These are phyloP conservation scores for Turnix velox DNA, from an alignment of 2,113 vertebrate species.

Conservation along the genomic window DNA sequence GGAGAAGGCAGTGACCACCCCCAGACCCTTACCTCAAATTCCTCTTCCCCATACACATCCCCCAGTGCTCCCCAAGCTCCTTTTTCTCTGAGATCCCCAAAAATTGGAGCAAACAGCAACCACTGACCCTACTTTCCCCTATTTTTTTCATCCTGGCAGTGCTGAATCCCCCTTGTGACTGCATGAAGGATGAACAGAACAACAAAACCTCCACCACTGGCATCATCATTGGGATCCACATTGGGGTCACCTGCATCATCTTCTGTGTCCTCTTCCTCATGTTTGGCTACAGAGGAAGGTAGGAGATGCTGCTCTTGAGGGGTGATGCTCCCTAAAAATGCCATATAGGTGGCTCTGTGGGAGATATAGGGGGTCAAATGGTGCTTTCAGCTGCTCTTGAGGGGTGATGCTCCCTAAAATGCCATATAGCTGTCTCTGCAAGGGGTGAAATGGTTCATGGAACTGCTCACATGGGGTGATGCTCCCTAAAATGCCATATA, in stretches of 20 bases:
- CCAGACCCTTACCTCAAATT: fast-evolving
- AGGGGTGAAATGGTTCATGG: too few species aligned
- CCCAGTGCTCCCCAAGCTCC: neutral
- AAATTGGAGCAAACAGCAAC: neutral
- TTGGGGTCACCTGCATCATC: conserved; percentile 94
- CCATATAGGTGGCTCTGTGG: fast-evolving
- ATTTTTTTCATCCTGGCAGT: conserved; percentile 68
- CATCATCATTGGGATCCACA: conserved; percentile 95
- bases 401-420: too few species aligned
- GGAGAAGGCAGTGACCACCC: neutral
- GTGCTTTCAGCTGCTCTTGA: too few species aligned
- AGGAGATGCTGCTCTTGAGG: neutral
- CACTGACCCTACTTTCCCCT: neutral
- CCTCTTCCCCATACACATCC: neutral
- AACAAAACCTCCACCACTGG: conserved; percentile 88
- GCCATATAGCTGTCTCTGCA: too few species aligned
- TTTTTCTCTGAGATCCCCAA: neutral
- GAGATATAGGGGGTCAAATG: too few species aligned
- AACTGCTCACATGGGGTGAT: too few species aligned
- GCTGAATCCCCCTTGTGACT: conserved; percentile 86
- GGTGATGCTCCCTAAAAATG: neutral
- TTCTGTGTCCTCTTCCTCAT: conserved; percentile 96
- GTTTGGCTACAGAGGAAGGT: conserved; percentile 95
- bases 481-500: too few species aligned
- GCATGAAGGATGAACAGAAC: conserved; percentile 83